A percentile compares a stretch with the other conserved stretches of the same genome.
Conservation (phyloP, 2,113 vertebrate genomes). For the Psittacus erithacus region DNA sequence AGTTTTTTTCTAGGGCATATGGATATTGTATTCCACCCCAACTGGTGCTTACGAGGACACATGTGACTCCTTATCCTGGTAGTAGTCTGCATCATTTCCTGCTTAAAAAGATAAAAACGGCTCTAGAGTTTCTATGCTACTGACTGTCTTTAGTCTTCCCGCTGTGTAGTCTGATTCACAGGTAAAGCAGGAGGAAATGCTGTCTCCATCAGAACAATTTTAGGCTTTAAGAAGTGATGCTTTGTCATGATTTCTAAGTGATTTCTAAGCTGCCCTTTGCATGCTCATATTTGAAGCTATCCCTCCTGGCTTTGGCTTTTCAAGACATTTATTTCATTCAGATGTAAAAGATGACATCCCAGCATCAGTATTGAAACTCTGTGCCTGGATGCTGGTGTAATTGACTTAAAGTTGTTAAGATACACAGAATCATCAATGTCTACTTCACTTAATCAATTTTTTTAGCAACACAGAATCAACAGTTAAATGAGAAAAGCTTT, state of each 20-base stretch:
- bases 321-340: background rate
- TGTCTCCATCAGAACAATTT: background rate
- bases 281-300: background rate
- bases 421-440: conserved; percentile 17
- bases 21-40: background rate
- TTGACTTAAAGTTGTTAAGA: conserved; percentile 54
- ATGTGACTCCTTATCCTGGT: background rate
- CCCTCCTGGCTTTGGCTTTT: background rate
- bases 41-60: background rate
- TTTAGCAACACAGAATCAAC: conserved; percentile 28
- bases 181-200: background rate
- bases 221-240: background rate
- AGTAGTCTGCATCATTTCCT: background rate
- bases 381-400: background rate
- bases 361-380: background rate
- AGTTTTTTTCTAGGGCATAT: background rate
- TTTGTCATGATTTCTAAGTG: background rate
- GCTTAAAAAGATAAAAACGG: background rate
- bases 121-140: background rate
- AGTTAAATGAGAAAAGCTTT: conserved; percentile 60
- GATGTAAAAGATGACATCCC: background rate
- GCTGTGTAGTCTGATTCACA: background rate
- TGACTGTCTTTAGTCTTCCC: background rate
- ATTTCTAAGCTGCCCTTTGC: background rate
- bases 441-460: conserved; percentile 23